Evolutionary conservation across 2,113 vertebrate genomes (phyloP).

Genomic region (Scolopax mira): DNA sequence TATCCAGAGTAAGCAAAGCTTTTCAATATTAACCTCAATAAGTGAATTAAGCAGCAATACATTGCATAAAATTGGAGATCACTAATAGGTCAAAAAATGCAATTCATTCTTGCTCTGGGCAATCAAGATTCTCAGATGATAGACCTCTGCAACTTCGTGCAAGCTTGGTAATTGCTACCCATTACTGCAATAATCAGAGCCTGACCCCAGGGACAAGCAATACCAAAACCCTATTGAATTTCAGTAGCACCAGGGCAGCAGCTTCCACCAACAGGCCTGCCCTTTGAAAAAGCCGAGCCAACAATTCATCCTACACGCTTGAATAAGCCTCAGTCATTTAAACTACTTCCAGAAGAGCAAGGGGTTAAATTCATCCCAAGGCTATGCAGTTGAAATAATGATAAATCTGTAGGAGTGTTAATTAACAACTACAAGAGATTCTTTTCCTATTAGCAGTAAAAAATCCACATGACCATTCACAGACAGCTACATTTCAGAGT

Average conservation of each 20-base stretch:
- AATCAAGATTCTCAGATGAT: slow-evolving; percentile 13
- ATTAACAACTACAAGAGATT: slow-evolving; percentile 31
- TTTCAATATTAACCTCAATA: slow-evolving; percentile 36
- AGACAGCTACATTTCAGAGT: slow-evolving; percentile 17
- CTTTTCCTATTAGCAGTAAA: slow-evolving; percentile 42
- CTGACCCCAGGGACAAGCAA: neutral
- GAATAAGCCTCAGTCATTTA: neutral
- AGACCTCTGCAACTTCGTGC: slow-evolving; percentile 16
- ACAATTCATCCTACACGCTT: neutral
- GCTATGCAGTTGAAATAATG: neutral
- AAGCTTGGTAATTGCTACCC: slow-evolving; percentile 36
- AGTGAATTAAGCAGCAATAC: slow-evolving; percentile 35
- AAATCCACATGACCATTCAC: neutral
- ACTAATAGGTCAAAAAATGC: slow-evolving; percentile 43
- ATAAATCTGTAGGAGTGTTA: slow-evolving; percentile 26
- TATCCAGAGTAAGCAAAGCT: slow-evolving; percentile 35
- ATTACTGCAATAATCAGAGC: slow-evolving; percentile 8
- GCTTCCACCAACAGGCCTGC: neutral
- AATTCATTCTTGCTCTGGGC: slow-evolving; percentile 40
- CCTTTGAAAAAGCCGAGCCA: neutral
- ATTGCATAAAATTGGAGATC: neutral
- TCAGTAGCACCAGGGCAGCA: neutral
- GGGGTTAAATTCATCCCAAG: neutral
- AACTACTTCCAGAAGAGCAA: neutral
- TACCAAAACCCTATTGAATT: neutral